Conservation (phyloP, 2,888 invertebrate genomes). For the Patella depressa region DNA sequence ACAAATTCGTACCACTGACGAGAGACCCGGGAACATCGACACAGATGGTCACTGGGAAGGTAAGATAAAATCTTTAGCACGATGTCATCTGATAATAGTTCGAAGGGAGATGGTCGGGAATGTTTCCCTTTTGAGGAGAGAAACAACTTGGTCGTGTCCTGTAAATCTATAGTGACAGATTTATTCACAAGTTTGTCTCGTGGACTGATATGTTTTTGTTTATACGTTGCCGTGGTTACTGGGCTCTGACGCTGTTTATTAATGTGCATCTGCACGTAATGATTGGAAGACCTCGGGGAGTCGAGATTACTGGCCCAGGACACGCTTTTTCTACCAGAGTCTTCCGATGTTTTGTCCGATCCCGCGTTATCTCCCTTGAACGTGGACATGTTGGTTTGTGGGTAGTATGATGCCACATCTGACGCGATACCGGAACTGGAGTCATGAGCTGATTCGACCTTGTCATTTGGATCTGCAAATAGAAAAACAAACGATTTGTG, state of each 20-base stretch:
- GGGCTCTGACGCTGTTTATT: neutral
- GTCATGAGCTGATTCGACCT: constrained; percentile 54
- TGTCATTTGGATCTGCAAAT: constrained; percentile 6
- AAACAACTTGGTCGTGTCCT: constrained; percentile 48
- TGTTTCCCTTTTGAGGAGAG: constrained; percentile 43
- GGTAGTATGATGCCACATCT: constrained; percentile 54
- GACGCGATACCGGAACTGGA: constrained; percentile 70
- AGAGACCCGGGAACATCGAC: constrained; percentile 82
- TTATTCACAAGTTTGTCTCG: neutral
- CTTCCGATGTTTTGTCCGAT: constrained; percentile 44
- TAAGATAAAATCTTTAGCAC: constrained; percentile 81
- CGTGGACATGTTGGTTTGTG: constrained; percentile 48
- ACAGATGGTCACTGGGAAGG: constrained; percentile 81
- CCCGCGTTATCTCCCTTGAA: constrained; percentile 51
- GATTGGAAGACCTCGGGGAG: constrained; percentile 34
- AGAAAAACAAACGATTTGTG: neutral
- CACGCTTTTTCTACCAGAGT: constrained; percentile 37
- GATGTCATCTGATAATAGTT: constrained; percentile 78
- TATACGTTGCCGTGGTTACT: constrained; percentile 12
- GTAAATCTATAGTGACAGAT: constrained; percentile 36
- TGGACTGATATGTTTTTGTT: constrained; percentile 19
- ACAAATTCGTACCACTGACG: constrained; percentile 82
- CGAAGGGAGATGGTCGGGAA: constrained; percentile 56
- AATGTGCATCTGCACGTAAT: constrained; percentile 40
- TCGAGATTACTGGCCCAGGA: constrained; percentile 47